Evolutionary conservation across 2,113 vertebrate genomes (phyloP), one percentile per base, ranked within the genome.

Genomic region (Microcebus lehilahytsara): DNA sequence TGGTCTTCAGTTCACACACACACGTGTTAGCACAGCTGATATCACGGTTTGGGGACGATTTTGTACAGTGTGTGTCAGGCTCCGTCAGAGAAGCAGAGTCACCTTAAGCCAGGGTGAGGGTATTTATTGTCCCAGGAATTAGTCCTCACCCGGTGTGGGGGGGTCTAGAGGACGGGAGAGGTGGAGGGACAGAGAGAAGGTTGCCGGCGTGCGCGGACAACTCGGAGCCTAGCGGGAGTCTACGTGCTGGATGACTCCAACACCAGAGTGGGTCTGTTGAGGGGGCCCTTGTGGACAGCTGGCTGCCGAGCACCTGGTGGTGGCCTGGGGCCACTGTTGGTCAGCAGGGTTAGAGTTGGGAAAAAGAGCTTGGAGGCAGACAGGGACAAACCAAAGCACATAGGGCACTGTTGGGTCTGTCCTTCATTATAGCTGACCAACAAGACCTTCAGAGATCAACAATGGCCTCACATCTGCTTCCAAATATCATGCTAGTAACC

Each of bases 361-460:
- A 58, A 83, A n/a, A 23, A 20, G 32, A 56, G 9, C 46, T 23
- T 32, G 42, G 66, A 6, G 51, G 12, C 40, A 4, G 17, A 23
- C 56, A 17, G 42, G 34, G 85, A n/a, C 0, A 0, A 53, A 58
- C 17, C 19, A 30, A 56, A 19, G 46, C 9, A 37, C 25, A 3
- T 9, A 37, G 17, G 51, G 78, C 49, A 62, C 19, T 13, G 0
- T 58, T 22, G 14, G 22, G 34, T 56, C 67, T 40, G 22, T 3
- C 20, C 42, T 0, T 30, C 22, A 1, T 10, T n/a, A 11, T 1
- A 0, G 72, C 66, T 74, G 66, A 58, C 46, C 2, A 6, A 0
- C 3, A 72, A 40, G 66, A 40, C 64, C 62, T n/a, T 64, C 20
- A 12, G 14, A 0, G 9, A 5, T 22, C 4, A 1, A 5, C 3